Conservation (phyloP, 2,888 invertebrate genomes). For the Masnerella sp. region DNA sequence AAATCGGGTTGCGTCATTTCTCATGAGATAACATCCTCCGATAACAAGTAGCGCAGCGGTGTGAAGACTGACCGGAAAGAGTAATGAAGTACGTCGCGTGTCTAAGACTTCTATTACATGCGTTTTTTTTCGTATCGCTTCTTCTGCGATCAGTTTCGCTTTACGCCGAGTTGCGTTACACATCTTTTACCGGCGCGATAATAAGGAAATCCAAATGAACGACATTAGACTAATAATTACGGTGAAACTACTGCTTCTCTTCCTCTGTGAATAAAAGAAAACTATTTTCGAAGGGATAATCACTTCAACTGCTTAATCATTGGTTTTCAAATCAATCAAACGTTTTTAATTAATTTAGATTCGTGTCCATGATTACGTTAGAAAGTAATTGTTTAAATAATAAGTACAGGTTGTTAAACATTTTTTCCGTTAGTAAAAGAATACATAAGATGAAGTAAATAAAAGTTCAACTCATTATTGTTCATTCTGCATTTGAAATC, state of each 20-base stretch:
- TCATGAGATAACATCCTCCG: slow-evolving; percentile 56
- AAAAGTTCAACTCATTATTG: neutral
- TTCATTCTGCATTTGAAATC: neutral
- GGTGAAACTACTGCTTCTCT: neutral
- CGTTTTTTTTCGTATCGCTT: slow-evolving; percentile 23
- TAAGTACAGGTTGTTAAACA: too few species aligned
- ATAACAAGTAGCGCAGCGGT: slow-evolving; percentile 47
- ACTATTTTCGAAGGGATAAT: neutral
- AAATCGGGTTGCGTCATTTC: slow-evolving; percentile 58
- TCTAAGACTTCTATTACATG: slow-evolving; percentile 40
- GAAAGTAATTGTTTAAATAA: too few species aligned
- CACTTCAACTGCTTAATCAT: too few species aligned
- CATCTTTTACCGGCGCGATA: neutral
- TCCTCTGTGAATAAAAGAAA: neutral
- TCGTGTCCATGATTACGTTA: too few species aligned
- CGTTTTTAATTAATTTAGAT: too few species aligned
- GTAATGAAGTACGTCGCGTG: slow-evolving; percentile 55
- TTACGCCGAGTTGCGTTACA: slow-evolving; percentile 4
- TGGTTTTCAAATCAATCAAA: too few species aligned
- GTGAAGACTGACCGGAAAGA: slow-evolving; percentile 53
- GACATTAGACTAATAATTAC: neutral
- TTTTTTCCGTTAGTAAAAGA: too few species aligned
- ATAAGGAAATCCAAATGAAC: slow-evolving; percentile 17
- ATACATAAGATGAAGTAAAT: too few species aligned
- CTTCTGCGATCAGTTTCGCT: slow-evolving; percentile 25